Evolutionary conservation across 1,140 invertebrate genomes (phyloP).

Genomic region (Drosophila simulans): DNA sequence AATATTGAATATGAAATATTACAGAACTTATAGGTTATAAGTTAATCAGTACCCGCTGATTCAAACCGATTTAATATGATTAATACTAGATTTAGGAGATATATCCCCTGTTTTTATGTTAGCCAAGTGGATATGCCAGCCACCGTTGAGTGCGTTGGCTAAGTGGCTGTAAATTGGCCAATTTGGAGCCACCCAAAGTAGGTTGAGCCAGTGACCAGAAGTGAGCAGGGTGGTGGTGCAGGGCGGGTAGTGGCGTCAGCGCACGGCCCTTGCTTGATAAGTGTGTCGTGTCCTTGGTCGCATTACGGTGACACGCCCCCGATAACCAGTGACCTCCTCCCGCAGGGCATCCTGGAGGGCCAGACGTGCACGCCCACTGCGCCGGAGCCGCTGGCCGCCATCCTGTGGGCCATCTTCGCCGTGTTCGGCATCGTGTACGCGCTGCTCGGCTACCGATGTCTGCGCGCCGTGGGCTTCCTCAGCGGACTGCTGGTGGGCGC

Average conservation of each 20-base stretch:
- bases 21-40: no score
- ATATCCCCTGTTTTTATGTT: no score
- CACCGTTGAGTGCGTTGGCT: neutral
- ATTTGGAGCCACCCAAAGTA: neutral
- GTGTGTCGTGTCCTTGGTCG: constrained; percentile 65
- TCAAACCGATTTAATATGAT: no score
- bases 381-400: constrained; percentile 75
- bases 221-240: no score
- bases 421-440: constrained; percentile 87
- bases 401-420: constrained; percentile 82
- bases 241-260: constrained; percentile 5
- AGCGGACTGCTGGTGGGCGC: constrained; percentile 94
- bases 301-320: constrained; percentile 26
- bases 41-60: no score
- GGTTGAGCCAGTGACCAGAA: neutral
- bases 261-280: constrained; percentile 21
- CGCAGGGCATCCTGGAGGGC: constrained; percentile 78
- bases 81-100: no score
- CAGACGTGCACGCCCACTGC: constrained; percentile 73
- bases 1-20: no score
- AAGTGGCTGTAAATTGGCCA: neutral
- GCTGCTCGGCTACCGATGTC: constrained; percentile 91
- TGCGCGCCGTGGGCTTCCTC: constrained; percentile 95
- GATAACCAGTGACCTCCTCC: neutral
- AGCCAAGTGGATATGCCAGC: no score